These are phyloP conservation scores for Pammene fasciana DNA, from an alignment of 2,888 invertebrate genomes.

Conservation along the genomic window DNA sequence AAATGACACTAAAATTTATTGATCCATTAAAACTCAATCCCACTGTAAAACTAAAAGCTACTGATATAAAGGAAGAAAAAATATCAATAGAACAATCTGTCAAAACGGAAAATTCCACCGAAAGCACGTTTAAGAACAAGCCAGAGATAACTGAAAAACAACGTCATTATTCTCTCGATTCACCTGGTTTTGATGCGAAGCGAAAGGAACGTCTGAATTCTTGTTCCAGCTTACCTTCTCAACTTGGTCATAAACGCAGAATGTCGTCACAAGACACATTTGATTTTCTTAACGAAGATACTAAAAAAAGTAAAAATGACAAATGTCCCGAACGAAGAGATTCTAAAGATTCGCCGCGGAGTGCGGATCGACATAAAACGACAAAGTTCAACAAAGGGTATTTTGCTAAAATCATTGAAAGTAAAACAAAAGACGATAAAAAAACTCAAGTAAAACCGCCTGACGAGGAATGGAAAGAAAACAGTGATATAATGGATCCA, in stretches of 20 bases:
- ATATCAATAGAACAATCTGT: conserved; percentile 49
- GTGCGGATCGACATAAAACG: conserved; percentile 72
- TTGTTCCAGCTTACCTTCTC: conserved; percentile 84
- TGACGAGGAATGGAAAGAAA: conserved; percentile 71
- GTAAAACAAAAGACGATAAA: conserved; percentile 84
- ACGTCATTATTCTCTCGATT: conserved; percentile 78
- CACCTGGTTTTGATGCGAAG: conserved; percentile 74
- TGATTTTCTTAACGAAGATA: conserved; percentile 82
- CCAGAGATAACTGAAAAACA: conserved; percentile 70
- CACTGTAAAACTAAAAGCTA: conserved; percentile 57
- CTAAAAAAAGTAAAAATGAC: conserved; percentile 85
- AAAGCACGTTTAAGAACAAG: conserved; percentile 60
- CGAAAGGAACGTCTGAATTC: conserved; percentile 85
- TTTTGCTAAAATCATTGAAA: conserved; percentile 83
- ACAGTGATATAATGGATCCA: conserved; percentile 56
- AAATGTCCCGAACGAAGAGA: conserved; percentile 85
- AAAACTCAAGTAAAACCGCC: conserved; percentile 80
- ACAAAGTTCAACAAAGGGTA: conserved; percentile 84
- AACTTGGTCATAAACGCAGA: conserved; percentile 87
- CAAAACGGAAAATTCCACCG: conserved; percentile 54
- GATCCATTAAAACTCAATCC: conserved; percentile 54
- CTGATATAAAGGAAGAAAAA: conserved; percentile 80
- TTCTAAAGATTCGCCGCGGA: conserved; percentile 85
- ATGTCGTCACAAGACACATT: conserved; percentile 90
- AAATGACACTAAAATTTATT: conserved; percentile 51